A percentile compares a stretch with the other conserved stretches of the same genome.
These are phyloP conservation scores for Paguma larvata DNA, from an alignment of 2,797 vertebrate species.

Conservation along the genomic window DNA sequence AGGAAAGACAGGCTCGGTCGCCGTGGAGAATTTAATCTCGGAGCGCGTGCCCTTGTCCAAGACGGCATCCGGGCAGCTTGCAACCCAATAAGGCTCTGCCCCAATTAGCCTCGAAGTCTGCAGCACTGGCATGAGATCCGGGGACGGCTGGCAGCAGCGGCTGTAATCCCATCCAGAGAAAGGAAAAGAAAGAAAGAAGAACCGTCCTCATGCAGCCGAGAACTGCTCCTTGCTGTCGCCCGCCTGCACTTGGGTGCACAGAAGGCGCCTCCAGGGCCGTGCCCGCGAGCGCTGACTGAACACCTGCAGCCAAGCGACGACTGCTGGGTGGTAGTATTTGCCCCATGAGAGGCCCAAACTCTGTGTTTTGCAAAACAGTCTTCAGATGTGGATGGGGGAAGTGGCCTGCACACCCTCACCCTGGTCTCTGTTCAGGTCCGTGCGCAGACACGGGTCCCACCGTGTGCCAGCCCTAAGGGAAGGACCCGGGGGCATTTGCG, in stretches of 20 bases:
- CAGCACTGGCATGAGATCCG: background rate
- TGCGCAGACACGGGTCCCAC: no score
- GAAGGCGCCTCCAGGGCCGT: background rate
- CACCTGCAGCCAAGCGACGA: background rate
- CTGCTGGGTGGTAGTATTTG: background rate
- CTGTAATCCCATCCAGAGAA: background rate
- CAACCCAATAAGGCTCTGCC: slow-evolving; percentile 37
- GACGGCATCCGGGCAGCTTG: background rate
- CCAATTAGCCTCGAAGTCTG: background rate
- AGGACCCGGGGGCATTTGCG: background rate
- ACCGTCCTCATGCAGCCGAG: background rate
- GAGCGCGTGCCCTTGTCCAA: slow-evolving; percentile 25
- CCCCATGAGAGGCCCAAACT: background rate
- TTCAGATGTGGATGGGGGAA: background rate
- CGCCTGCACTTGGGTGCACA: background rate
- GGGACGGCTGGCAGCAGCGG: background rate
- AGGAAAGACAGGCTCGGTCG: background rate
- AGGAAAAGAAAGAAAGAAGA: background rate
- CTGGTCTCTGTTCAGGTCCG: background rate
- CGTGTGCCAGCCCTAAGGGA: background rate
- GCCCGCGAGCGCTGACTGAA: background rate
- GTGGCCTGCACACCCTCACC: background rate
- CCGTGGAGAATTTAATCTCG: background rate
- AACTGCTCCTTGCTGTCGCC: background rate
- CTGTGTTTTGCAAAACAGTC: background rate